Conservation (phyloP, 2,113 vertebrate genomes). For the Scomber colias region DNA sequence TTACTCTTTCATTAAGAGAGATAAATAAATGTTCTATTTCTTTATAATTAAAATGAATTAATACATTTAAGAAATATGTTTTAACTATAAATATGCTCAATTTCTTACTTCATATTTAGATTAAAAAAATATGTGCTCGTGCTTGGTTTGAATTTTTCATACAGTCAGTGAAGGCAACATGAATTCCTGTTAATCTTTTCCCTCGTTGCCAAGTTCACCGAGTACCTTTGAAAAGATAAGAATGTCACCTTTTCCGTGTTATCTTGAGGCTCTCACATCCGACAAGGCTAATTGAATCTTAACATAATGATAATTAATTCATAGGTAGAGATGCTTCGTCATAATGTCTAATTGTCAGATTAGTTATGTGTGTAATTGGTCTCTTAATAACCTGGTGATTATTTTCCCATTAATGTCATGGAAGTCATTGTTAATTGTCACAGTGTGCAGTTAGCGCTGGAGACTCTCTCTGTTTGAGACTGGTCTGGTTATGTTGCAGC, state of each 20-base stretch:
- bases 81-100: too few species aligned
- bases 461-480: not conserved
- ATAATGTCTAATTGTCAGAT: slow-evolving; percentile 73
- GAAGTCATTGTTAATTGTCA: slow-evolving; percentile 69
- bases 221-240: slow-evolving; percentile 25
- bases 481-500: slow-evolving; percentile 32
- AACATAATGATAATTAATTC: slow-evolving; percentile 71
- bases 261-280: slow-evolving; percentile 39
- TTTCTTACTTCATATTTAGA: too few species aligned
- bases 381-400: slow-evolving; percentile 77
- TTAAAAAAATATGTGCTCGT: too few species aligned
- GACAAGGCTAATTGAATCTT: slow-evolving; percentile 76
- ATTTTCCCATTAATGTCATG: slow-evolving; percentile 73
- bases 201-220: not conserved
- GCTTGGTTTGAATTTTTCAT: not conserved
- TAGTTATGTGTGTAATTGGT: slow-evolving; percentile 74
- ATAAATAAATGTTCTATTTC: too few species aligned
- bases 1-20: too few species aligned
- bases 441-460: slow-evolving; percentile 23
- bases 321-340: slow-evolving; percentile 62
- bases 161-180: slow-evolving; percentile 3
- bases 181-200: not conserved
- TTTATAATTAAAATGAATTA: too few species aligned
- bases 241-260: slow-evolving; percentile 59
- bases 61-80: too few species aligned